These are phyloP conservation scores for Paragorgia papillata DNA, from an alignment of 92 coral and sea anemone species.

Conservation along the genomic window DNA sequence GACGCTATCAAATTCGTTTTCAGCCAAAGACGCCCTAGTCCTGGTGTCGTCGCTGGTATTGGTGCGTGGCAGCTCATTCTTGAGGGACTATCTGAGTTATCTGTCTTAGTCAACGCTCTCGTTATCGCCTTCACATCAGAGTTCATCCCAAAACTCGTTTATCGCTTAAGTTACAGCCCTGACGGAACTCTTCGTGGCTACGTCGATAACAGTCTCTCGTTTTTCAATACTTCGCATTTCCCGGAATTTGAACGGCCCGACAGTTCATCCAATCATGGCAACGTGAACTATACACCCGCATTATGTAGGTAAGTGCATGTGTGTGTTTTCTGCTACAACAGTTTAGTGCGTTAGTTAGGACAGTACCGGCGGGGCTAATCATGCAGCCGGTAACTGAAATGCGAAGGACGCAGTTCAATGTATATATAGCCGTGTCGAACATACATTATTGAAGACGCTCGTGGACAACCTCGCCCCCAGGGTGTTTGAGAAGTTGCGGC, in stretches of 20 bases:
- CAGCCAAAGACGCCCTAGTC: conserved; percentile 75
- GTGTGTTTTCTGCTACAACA: no score
- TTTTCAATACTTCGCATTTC: conserved; percentile 69
- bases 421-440: no score
- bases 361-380: no score
- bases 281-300: background rate
- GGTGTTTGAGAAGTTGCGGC: no score
- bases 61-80: conserved; percentile 82
- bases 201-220: conserved; percentile 85
- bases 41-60: conserved; percentile 70
- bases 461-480: no score
- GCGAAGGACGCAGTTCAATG: no score
- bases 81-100: conserved; percentile 61
- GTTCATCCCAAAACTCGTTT: conserved; percentile 82
- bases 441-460: no score
- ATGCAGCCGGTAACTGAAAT: no score
- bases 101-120: conserved; percentile 74
- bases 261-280: background rate
- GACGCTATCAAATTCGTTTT: conserved; percentile 87
- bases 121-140: conserved; percentile 81
- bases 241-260: conserved; percentile 12
- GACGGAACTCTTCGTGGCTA: conserved; percentile 87
- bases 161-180: conserved; percentile 77
- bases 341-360: no score
- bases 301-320: conserved; percentile 15